Percentiles rank a stretch among this genome's conserved stretches.
These are phyloP conservation scores for Cossypha niveicapilla DNA, from an alignment of 2,797 vertebrate species.

Conservation along the genomic window DNA sequence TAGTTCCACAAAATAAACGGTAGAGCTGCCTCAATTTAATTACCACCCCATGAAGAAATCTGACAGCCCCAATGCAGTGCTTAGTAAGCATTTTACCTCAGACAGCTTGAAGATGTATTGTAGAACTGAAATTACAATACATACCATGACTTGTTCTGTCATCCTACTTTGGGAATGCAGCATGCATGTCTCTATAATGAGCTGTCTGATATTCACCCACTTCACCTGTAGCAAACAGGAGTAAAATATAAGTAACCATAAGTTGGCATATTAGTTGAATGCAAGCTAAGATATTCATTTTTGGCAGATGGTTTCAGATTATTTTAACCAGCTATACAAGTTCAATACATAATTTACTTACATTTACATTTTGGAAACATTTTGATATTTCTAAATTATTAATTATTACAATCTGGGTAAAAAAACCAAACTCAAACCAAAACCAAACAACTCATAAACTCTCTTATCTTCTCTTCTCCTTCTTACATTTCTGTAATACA, in stretches of 20 bases:
- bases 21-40: slow-evolving; percentile 69
- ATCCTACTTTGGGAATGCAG: slow-evolving; percentile 49
- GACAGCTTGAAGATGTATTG: slow-evolving; percentile 63
- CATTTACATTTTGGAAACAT: slow-evolving; percentile 13
- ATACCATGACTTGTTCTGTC: slow-evolving; percentile 67
- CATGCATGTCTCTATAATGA: slow-evolving; percentile 73
- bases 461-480: neutral
- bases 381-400: neutral
- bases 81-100: slow-evolving; percentile 73
- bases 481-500: neutral
- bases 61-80: slow-evolving; percentile 64
- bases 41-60: slow-evolving; percentile 62
- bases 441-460: neutral
- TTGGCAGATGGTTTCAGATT: neutral
- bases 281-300: slow-evolving; percentile 37
- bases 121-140: slow-evolving; percentile 65
- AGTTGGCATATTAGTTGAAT: slow-evolving; percentile 33
- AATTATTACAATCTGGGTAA: neutral
- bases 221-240: slow-evolving; percentile 70
- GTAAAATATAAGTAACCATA: slow-evolving; percentile 59
- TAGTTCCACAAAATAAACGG: slow-evolving; percentile 62
- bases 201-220: slow-evolving; percentile 71
- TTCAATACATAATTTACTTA: slow-evolving; percentile 20
- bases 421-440: neutral
- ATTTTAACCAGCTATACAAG: neutral